Evolutionary conservation across 2,888 invertebrate species (phyloP), one percentile per base, ranked within the genome.

Genomic region (Copidosoma aretas): DNA sequence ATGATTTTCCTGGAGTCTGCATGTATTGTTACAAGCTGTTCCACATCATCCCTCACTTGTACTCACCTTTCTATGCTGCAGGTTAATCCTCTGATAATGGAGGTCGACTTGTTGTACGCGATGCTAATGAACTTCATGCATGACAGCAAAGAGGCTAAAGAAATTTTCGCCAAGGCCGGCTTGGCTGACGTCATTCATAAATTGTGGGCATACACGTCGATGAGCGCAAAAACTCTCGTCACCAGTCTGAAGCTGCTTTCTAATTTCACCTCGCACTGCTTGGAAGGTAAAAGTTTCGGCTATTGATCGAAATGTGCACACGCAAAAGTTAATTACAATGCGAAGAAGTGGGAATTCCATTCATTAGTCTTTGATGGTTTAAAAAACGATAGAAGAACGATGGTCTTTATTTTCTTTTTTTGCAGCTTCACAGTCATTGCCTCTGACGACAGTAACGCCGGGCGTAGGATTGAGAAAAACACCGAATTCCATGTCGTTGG

Each of bases 171-270:
- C 0, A 85, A 86, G 25, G 83, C 86, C 51, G 87, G 87, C 63
- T 78, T 91, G 39, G 86, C 89, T 0, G 86, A 88, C 71, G 85
- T 89, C 0, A 78, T 90, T 15, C 88, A 88, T 77, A 88, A 89
- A 73, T 82, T 91, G 74, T 91, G 91, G 91, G 85, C 87, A 2
- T 91, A 91, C 90, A 88, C 89, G 75, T 86, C 86, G 78, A 84
- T 88, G 75, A 88, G 88, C 25, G 88, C 88, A 60, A 82, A 81
- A 59, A 81, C 89, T 52, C 77, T 89, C 5, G 82, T 85, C 1
- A 86, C 88, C 21, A 85, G 87, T 19, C 81, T 91, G 64, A 87
- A 87, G 75, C 82, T 91, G 74, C 77, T 91, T 53, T 86, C 88
- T 64, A 89, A 89, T 0, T 90, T 89, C 75, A 90, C 89, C 1